These are phyloP conservation scores for Pachyrhynchus sulphureomaculatus DNA, from an alignment of 1,140 invertebrate species.

Conservation along the genomic window DNA sequence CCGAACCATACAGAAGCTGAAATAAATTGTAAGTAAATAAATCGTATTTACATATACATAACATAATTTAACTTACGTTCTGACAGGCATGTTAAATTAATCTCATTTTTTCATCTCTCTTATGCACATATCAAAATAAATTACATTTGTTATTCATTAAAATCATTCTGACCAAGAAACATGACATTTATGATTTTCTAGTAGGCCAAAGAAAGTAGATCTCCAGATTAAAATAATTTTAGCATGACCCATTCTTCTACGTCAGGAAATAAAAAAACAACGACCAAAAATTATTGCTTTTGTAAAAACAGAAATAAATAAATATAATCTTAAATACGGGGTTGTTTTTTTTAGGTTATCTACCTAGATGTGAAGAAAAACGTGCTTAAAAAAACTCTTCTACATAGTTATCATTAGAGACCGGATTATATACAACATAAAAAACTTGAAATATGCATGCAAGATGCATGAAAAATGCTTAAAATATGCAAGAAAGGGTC, in stretches of 20 bases:
- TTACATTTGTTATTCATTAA: conserved; percentile 25
- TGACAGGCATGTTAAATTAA: conserved; percentile 19
- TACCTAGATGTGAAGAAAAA: too few species aligned
- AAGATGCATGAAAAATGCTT: too few species aligned
- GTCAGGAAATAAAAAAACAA: too few species aligned
- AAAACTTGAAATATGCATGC: too few species aligned
- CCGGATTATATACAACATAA: too few species aligned
- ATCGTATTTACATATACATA: conserved; percentile 25
- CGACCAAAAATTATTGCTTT: too few species aligned
- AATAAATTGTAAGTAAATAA: conserved; percentile 12
- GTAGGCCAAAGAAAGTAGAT: conserved; percentile 21
- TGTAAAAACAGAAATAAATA: too few species aligned
- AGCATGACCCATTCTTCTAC: neutral
- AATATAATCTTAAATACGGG: too few species aligned
- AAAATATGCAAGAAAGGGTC: too few species aligned
- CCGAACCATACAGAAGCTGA: neutral
- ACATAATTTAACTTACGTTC: conserved; percentile 17
- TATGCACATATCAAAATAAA: conserved; percentile 18
- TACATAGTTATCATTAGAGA: too few species aligned
- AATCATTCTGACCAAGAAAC: conserved; percentile 1
- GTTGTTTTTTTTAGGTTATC: too few species aligned
- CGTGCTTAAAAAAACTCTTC: too few species aligned
- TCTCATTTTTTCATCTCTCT: conserved; percentile 15
- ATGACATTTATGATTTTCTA: conserved; percentile 19
- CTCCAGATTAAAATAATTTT: neutral